Base-by-base conservation (phyloP, 2,888 invertebrate species). In the Caenorhabditis afra region DNA sequence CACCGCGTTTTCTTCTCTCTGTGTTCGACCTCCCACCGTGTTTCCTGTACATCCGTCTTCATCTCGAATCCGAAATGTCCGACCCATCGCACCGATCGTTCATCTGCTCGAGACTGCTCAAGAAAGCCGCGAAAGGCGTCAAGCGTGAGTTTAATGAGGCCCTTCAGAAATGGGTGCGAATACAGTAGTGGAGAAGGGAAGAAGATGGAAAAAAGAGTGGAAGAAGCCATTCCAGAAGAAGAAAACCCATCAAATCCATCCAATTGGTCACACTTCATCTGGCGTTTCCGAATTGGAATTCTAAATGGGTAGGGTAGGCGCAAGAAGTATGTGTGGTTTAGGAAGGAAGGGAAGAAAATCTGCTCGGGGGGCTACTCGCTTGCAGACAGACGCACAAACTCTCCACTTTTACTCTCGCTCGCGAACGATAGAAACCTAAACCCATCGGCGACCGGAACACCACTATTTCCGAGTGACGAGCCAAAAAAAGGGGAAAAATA, bases 391-490 rank as follows among this genome's bases (percentile, higher is more conserved):
- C 41, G 11, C 11, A 11, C 41, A 4, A 11, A 4, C 41, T 11
- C 41, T 4, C 14, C 41, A 11, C 11, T 41, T 41, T 47, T 66
- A 45, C 20, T 18, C n/a, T 55, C 37, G 45, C 55, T 35, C 44
- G 18, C 50, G 14, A 18, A 16, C 49, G 41, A 64, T 64, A 64
- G 22, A 44, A 64, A 52, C 64, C 53, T 53, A 67, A 39, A 23
- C 49, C 44, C 50, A 55, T 47, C 55, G 44, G 20, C 47, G 47
- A 65, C 66, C 66, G 66, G 66, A 67, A 67, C 66, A 29, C 66
- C 57, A 58, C 66, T 67, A 57, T 67, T 67, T 67, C 66, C 57
- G 67, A 68, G 58, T 49, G 64, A 57, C 57, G 52, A 59, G 50
- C 7, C 41, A 41, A 14, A 57, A 47, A 57, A 57, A 47, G 22